A percentile compares a stretch with the other conserved stretches of the same genome.
phyloP scores from a whole-genome alignment of 2,888 invertebrate genomes.

The Diadegma fenestrale region DNA sequence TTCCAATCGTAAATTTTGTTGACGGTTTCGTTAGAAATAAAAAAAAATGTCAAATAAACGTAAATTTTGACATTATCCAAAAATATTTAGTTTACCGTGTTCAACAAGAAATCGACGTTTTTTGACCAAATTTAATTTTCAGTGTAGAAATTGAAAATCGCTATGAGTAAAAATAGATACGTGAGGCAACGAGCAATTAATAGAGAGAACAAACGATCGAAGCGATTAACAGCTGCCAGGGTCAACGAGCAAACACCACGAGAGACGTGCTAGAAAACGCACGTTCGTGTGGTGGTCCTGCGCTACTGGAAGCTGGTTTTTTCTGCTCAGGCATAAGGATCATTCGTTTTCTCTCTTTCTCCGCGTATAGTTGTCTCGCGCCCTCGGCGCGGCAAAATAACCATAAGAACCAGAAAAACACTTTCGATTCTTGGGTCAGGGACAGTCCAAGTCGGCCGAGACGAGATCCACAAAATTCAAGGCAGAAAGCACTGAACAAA shows the following conservation, averaged over 20 bases:
- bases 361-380: slow-evolving; percentile 15
- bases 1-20: too few relatives aligned
- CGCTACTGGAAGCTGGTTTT: slow-evolving; percentile 12
- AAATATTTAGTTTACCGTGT: too few relatives aligned
- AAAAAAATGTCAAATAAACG: too few relatives aligned
- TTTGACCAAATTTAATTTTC: too few relatives aligned
- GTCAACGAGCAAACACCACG: slow-evolving; percentile 50
- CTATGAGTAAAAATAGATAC: background rate
- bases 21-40: too few relatives aligned
- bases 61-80: too few relatives aligned
- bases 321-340: slow-evolving; percentile 41
- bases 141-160: background rate
- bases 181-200: background rate
- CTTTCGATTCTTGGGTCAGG: slow-evolving; percentile 78
- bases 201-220: slow-evolving; percentile 20
- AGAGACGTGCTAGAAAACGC: slow-evolving; percentile 37
- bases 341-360: slow-evolving; percentile 45
- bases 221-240: slow-evolving; percentile 55
- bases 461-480: slow-evolving; percentile 71
- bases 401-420: slow-evolving; percentile 70
- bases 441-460: slow-evolving; percentile 71
- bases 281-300: slow-evolving; percentile 35
- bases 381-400: slow-evolving; percentile 56
- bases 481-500: slow-evolving; percentile 4
- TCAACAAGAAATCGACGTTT: too few relatives aligned